Base-by-base conservation (phyloP, 2,888 invertebrate species). In the Drosophila buzzatii region DNA sequence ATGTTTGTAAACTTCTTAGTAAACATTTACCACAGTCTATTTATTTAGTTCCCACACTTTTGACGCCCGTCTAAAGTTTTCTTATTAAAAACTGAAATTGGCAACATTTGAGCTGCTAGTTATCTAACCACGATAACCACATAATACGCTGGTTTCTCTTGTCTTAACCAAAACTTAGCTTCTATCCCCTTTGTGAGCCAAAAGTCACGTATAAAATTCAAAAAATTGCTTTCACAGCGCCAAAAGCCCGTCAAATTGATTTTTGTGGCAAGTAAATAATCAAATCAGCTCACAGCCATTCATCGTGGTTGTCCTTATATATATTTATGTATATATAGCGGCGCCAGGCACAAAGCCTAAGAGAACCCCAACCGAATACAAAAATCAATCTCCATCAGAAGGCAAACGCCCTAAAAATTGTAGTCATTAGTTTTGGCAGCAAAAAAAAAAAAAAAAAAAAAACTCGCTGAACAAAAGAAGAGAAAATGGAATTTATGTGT, bases 181-280 rank as follows among this genome's bases (percentile, higher is more conserved):
- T 67, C 57, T 49, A 67, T 55, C 56, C 68, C n/a, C 20, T 10
- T 52, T 64, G 41, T 12, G 23, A 31, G 39, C 31, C 44, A 49
- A 47, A 78, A 81, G 87, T 82, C 82, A 84, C 75, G 78, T 77
- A 66, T 39, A 41, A 72, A 67, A 66, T 70, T 65, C 73, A 56
- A 66, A 73, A 73, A 82, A 82, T 58, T 65, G 65, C 51, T 53
- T 37, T 45, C 60, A 57, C 49, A 53, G 35, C 44, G 20, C 49
- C 27, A 39, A 64, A 60, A 72, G 47, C 56, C 55, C 72, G 59
- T 73, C 65, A 83, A 83, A 83, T 83, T 87, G 88, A 83, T 83
- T 83, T 82, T 85, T 79, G 85, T 69, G 73, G 88, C 85, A 57
- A 82, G 82, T 69, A 87, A 84, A 84, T 84, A 84, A 87, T 87